Base-by-base conservation (phyloP, 30 jellyfish, hydroid and myxozoan species). In the Aurelia coerulea region DNA sequence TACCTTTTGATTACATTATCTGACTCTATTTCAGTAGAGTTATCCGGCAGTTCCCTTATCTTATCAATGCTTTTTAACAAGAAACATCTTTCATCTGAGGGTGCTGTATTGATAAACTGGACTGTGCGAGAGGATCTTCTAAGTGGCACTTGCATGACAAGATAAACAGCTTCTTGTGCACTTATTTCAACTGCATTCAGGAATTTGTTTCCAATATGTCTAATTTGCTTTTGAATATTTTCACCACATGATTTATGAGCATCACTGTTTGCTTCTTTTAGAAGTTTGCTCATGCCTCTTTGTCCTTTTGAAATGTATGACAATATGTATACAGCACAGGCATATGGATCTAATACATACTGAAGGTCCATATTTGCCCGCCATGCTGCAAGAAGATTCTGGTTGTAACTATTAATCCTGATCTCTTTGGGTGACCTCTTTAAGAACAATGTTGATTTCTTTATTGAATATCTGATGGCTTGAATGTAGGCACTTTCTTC, bases 81-180 rank as follows among this genome's bases (percentile, higher is more conserved):
- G 49, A 41, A 78, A 18, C 84, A 29, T 58, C 80, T 23, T n/a
- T 78, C 68, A 58, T 78, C 41, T 11, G 83, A 3, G 23, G 63
- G 84, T 1, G 76, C 19, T 10, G 89, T 78, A 33, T 78, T 78
- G 34, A 78, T 62, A 65, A 78, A 78, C 83, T 78, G 80, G 18
- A 78, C 65, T 0, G 34, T 18, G 6, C 89, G 62, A 31, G 89
- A 78, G 16, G 89, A 59, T 62, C 80, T 78, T 41, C 89, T 59
- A 1, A 78, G 49, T 12, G 89, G 89, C 49, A 78, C 3, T 63
- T 78, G 89, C 67, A 78, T 16, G 8, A 62, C 34, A 5, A 58
- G 19, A 42, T 78, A 78, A 2, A 78, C 89, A 1, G 89, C 80
- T 63, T 78, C 89, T 33, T 78, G 89, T 2, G 89, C 89, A 78